These are phyloP conservation scores for Corbicula japonica DNA, from an alignment of 2,888 invertebrate species.

Conservation along the genomic window DNA sequence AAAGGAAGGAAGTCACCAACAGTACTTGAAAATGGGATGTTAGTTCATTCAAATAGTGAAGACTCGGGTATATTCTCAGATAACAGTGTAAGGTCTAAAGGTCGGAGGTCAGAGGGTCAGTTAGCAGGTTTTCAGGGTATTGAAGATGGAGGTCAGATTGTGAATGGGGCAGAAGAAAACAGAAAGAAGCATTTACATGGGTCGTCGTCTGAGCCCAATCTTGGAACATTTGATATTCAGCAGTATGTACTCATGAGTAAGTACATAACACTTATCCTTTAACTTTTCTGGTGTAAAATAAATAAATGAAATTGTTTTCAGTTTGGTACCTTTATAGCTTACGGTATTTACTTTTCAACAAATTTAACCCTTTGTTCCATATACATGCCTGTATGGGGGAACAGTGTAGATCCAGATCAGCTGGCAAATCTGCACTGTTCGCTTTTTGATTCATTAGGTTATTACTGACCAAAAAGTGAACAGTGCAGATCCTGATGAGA, in stretches of 20 bases:
- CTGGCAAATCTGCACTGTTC: background rate
- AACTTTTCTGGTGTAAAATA: background rate
- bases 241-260: conserved; percentile 9
- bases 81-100: background rate
- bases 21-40: conserved; percentile 20
- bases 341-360: background rate
- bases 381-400: background rate
- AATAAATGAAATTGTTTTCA: background rate
- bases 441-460: too few species aligned
- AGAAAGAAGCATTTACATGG: background rate
- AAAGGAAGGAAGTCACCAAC: background rate
- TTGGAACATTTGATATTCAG: background rate
- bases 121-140: conserved; percentile 2
- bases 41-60: conserved; percentile 41
- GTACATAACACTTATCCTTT: background rate
- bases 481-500: background rate
- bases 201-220: conserved; percentile 5
- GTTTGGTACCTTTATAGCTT: background rate
- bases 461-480: background rate
- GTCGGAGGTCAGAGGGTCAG: background rate
- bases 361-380: background rate
- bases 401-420: background rate
- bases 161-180: background rate
- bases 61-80: conserved; percentile 58
- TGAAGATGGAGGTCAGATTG: background rate